Evolutionary conservation across 2,797 vertebrate species (phyloP), one percentile per base, ranked within the genome.

Genomic region (Helostoma temminkii): DNA sequence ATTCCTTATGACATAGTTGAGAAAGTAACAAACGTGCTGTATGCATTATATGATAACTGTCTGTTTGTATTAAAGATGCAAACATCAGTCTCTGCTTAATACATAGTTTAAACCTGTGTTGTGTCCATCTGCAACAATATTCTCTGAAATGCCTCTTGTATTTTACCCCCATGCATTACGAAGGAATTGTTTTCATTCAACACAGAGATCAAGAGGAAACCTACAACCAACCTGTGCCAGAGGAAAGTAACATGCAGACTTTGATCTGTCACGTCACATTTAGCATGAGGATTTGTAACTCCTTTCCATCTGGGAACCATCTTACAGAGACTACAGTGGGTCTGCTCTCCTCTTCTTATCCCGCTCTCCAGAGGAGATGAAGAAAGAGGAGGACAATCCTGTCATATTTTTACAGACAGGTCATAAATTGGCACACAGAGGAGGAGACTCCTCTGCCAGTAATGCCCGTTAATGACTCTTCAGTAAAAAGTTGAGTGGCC

Each of bases 261-360:
- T 79, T 84, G 81, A 91, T 82, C 71, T 57, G 68, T 84, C 86
- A 72, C 45, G 15, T 78, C 76, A 74, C 58, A 83, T 90, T 66
- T 62, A 60, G 41, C 47, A 52, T 48, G 61, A 86, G 56, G 70
- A 86, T 89, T 84, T 85, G 88, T 60, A 63, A 49, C 62, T 47
- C 34, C 25, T 15, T 14, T 76, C 71, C 92, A 93, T 93, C 89
- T 94, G 93, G 90, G 75, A 93, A 86, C 74, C 70, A 90, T 94
- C 86, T 81, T 30, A 41, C 43, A 45, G 56, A 43, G 76, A 86
- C 75, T 75, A 77, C 54, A 84, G 18, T 56, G 32, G 66, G 60
- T 1, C 46, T 9, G 30, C 64, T 80, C 66, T 71, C 30, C 2
- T 80, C 74, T 75, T 68, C 66, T 85, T 80, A 81, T 76, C 50